Evolutionary conservation across 2,113 vertebrate species (phyloP), one percentile per base, ranked within the genome.

Genomic region (Mystacornis crossleyi): DNA sequence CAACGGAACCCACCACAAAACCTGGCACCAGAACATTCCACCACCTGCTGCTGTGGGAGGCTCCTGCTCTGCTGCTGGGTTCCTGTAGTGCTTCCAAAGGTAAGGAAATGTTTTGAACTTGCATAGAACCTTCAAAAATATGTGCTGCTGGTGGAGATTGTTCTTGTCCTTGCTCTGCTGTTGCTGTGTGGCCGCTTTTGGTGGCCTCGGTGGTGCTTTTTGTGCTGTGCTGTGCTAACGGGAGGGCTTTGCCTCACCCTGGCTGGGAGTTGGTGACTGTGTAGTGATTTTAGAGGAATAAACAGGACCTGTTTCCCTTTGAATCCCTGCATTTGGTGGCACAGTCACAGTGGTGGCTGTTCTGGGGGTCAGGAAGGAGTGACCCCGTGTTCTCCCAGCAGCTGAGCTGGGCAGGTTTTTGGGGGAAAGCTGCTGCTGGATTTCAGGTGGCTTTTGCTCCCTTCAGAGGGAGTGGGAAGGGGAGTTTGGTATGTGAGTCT

Each of bases 41-140:
- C 6, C 0, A 0, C 2, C 3, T 18, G 8, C 26, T 81, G 36
- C 2, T 19, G 16, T 0, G 13, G 14, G 18, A 50, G 10, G 7
- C 0, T 62, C 2, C 4, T 74, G n/a, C 1, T 12, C 16, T 40
- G 48, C 5, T 20, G 1, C 4, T 8, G 2, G 2, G 16, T 2
- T 42, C 14, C 24, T 29, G 6, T 2, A 3, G 4, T 12, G 24
- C 6, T 3, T 3, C 58, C 3, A 47, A 43, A 88, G 60, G 65
- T 53, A 89, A 51, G 74, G 16, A 3, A 81, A 54, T 12, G 24
- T 4, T 81, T 67, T 53, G 15, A 65, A 0, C 1, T 34, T 13
- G 1, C 0, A 0, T 2, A 4, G 4, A 24, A 1, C 0, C 0
- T 4, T 67, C 5, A 4, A 51, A 51, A 60, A 34, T 20, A 0